Evolutionary conservation across 2,888 invertebrate genomes (phyloP).

Genomic region (Lasioglossum lativentre): DNA sequence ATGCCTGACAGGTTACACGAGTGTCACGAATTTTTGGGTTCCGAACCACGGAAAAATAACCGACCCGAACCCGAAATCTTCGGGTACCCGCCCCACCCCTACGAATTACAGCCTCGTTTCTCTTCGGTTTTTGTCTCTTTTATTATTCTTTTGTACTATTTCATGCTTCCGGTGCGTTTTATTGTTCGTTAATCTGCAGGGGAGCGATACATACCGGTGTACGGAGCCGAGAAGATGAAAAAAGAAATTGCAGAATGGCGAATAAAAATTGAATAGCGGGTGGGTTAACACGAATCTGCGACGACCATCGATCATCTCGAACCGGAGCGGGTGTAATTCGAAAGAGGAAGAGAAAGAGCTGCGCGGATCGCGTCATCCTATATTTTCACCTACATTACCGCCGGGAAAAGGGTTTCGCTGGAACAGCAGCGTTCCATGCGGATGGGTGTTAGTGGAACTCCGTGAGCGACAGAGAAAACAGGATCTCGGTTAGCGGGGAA

Average conservation of each 20-base stretch:
- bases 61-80: no score
- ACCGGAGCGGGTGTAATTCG: constrained; percentile 14
- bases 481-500: constrained; percentile 53
- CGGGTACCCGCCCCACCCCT: no score
- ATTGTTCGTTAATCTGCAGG: background rate
- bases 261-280: background rate
- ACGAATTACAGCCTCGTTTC: background rate
- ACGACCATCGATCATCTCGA: constrained; percentile 15
- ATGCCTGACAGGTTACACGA: no score
- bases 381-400: constrained; percentile 69
- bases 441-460: constrained; percentile 68
- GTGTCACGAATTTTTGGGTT: no score
- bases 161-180: background rate
- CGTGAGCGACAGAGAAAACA: constrained; percentile 38
- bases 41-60: no score
- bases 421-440: constrained; percentile 51
- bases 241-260: background rate
- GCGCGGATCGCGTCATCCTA: constrained; percentile 56
- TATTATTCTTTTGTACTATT: background rate
- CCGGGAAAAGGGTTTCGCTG: constrained; percentile 59
- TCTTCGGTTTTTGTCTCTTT: background rate
- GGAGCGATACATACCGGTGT: background rate
- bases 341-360: constrained; percentile 28
- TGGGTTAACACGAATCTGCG: background rate
- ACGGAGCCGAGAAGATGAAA: background rate